Evolutionary conservation across 2,888 invertebrate species (phyloP), one percentile per base, ranked within the genome.

Genomic region (Auanema freiburgensis): DNA sequence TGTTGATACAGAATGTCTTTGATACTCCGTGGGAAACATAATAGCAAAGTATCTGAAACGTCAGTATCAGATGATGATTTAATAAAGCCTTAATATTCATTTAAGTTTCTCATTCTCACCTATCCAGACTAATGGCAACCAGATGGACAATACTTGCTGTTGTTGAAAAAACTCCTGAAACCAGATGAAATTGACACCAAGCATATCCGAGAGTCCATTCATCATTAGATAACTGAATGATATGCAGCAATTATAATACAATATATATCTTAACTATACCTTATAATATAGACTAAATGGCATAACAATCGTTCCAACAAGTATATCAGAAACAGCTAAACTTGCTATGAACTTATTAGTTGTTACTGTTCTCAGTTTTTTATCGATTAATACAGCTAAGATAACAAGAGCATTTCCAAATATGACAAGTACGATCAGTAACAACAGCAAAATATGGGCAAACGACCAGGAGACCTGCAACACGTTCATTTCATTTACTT

Each of bases 21-120:
- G 79, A 41, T 79, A 79, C 44, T 77, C 77, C 2, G 77, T 76
- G 1, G 79, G 79, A 44, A 77, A 79, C 71, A 79, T 76, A 24
- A 79, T 77, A 8, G 79, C 79, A 57, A 79, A 77, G 57, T 79
- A 79, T 50, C 74, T 74, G 59, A 41, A 72, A 69, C 18, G 10
- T 18, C 2, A n/a, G 25, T 55, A 40, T 44, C 12, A 25, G 46
- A 41, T 18, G 25, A 21, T 16, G n/a, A n/a, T n/a, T n/a, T n/a
- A n/a, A n/a, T n/a, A n/a, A n/a, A n/a, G n/a, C n/a, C n/a, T n/a
- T n/a, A n/a, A n/a, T n/a, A n/a, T n/a, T n/a, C n/a, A n/a, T n/a
- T n/a, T n/a, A n/a, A n/a, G 40, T 44, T 43, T 49, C n/a, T 46
- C 43, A 42, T 23, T 50, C 24, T 21, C 24, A 74, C 75, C 79